phyloP scores from a whole-genome alignment of 1,140 invertebrate species.

The Orchesella cincta region DNA sequence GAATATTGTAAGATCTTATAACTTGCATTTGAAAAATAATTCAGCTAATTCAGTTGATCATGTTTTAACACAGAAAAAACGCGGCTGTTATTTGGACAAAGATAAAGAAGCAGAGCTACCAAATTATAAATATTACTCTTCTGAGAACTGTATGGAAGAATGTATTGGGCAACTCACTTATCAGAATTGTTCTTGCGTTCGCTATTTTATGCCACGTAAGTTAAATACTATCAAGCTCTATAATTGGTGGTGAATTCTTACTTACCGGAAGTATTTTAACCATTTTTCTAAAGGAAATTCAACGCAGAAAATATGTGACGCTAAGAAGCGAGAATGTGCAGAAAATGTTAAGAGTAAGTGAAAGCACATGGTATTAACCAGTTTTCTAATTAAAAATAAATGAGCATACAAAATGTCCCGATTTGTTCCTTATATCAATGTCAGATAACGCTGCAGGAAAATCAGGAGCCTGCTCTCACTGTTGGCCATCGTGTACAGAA shows the following conservation, averaged over 20 bases:
- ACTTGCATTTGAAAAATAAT: neutral
- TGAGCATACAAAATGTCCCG: too few relatives aligned
- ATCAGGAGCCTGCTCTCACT: constrained; percentile 59
- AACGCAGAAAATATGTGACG: neutral
- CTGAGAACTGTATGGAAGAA: constrained; percentile 45
- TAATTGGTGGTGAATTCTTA: neutral
- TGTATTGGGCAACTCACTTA: constrained; percentile 36
- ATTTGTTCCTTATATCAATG: neutral
- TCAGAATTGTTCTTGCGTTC: constrained; percentile 26
- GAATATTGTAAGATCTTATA: neutral
- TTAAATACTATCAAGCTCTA: neutral
- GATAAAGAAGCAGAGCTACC: constrained; percentile 29
- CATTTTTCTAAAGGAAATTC: neutral
- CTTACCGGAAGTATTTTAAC: neutral
- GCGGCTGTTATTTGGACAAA: constrained; percentile 41
- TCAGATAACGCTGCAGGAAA: neutral
- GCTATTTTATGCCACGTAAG: constrained; percentile 49
- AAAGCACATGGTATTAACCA: too few relatives aligned
- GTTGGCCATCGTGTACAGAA: constrained; percentile 68
- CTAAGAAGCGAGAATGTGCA: neutral
- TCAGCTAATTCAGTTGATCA: neutral
- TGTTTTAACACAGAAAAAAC: constrained; percentile 38
- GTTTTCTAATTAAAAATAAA: too few relatives aligned
- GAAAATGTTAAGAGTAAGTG: neutral
- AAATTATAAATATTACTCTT: constrained; percentile 45